Base-by-base conservation (phyloP, 2,888 invertebrate genomes). In the Monoplex corrugatus region DNA sequence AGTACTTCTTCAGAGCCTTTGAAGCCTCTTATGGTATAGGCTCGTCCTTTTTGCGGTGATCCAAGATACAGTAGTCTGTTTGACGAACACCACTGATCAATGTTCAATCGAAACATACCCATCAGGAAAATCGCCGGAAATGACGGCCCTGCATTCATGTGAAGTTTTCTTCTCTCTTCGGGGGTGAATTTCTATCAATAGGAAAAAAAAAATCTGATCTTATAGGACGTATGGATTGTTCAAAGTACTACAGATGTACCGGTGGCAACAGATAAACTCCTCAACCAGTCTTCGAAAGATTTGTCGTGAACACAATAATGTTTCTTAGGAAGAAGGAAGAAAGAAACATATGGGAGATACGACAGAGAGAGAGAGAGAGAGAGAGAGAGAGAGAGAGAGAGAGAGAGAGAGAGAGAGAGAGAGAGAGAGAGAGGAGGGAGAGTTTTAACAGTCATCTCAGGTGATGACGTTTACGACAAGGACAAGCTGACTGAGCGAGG, bases 401-500 rank as follows among this genome's bases (percentile, higher is more conserved):
- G 86, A n/a, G 68, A 40, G 40, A 68, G 35, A 75, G 87, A 80
- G 87, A 75, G 57, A 80, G 40, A 19, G 40, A 23, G 8, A 23
- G 57, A 87, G 63, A 82, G 87, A 82, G 87, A 82, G 57, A 87
- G 8, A 23, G n/a, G 68, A 40, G 35, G 38, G 35, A 82, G 82
- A 38, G 28, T 82, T 13, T 13, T 13, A 38, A 35, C 35, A 35
- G 8, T 10, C 35, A 35, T n/a, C 35, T 10, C 75, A 75, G 75
- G 28, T 10, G 13, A 8, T n/a, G 75, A 8, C 35, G 6, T 16
- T 32, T n/a, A 2, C 19, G n/a, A n/a, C n/a, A n/a, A n/a, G n/a
- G n/a, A n/a, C n/a, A n/a, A n/a, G n/a, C n/a, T n/a, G n/a, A n/a
- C n/a, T n/a, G n/a, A n/a, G n/a, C n/a, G n/a, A n/a, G n/a, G n/a